phyloP scores from a whole-genome alignment of 2,888 invertebrate genomes.

The Polyploca ridens region DNA sequence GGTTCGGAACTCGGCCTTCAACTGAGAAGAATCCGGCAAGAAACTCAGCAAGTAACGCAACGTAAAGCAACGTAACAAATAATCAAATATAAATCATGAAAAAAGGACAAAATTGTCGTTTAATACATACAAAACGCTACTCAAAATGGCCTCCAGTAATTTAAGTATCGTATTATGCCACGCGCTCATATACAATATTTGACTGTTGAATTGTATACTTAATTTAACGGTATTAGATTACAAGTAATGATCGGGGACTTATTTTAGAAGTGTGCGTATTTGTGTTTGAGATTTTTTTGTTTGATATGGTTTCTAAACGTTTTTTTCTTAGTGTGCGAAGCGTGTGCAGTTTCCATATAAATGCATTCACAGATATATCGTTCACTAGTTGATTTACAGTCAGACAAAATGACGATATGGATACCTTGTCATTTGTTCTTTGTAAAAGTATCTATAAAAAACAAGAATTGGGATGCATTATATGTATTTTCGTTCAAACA shows the following conservation, averaged over 20 bases:
- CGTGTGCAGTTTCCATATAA: too few species aligned
- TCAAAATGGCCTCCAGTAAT: background rate
- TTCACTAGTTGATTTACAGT: too few species aligned
- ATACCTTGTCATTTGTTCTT: too few species aligned
- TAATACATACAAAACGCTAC: background rate
- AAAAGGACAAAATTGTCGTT: background rate
- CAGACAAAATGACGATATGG: too few species aligned
- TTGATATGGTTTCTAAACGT: background rate
- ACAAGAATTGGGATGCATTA: too few species aligned
- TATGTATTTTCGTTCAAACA: too few species aligned
- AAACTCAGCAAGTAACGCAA: too few species aligned
- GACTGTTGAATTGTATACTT: background rate
- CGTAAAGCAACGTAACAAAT: too few species aligned
- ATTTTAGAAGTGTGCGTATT: background rate
- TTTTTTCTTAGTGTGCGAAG: background rate
- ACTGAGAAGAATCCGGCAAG: too few species aligned
- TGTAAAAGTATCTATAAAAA: too few species aligned
- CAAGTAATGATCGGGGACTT: constrained; percentile 18
- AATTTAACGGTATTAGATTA: constrained; percentile 17
- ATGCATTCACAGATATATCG: too few species aligned
- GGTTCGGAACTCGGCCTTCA: too few species aligned
- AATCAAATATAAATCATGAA: background rate
- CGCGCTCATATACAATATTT: background rate
- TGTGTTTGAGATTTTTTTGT: background rate
- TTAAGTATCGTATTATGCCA: background rate